phyloP scores from a whole-genome alignment of 2,888 invertebrate genomes.

The Papilio gigon region DNA sequence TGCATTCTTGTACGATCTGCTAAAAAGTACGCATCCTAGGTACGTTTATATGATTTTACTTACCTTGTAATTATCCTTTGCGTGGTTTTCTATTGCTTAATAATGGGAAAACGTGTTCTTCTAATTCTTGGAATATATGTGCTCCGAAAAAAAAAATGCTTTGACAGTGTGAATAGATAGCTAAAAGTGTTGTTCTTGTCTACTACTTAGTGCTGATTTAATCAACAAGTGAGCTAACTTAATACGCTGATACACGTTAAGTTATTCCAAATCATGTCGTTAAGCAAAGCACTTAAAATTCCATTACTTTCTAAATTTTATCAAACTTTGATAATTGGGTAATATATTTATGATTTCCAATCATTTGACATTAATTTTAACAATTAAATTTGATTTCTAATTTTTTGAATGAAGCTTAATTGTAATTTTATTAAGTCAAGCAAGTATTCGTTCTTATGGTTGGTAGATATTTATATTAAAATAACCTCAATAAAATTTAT shows the following conservation, averaged over 20 bases:
- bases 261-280: slow-evolving; percentile 29
- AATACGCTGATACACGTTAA: background rate
- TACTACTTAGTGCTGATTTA: background rate
- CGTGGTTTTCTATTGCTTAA: too few species aligned
- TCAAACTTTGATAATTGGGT: background rate
- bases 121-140: too few species aligned
- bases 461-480: background rate
- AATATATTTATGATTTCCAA: slow-evolving; percentile 12
- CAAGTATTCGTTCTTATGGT: background rate
- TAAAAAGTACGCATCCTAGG: background rate
- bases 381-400: slow-evolving; percentile 2
- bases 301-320: slow-evolving; percentile 18
- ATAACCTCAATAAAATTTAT: background rate
- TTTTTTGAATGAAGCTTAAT: background rate
- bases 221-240: background rate
- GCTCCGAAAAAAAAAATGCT: too few species aligned
- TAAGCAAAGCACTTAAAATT: background rate
- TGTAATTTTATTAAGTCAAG: background rate
- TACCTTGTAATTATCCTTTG: too few species aligned
- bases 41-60: too few species aligned
- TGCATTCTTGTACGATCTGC: background rate
- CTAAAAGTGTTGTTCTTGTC: too few species aligned
- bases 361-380: slow-evolving; percentile 6
- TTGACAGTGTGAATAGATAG: too few species aligned
- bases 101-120: too few species aligned